Conservation (phyloP, 2,113 vertebrate genomes). For the Bucco capensis region DNA sequence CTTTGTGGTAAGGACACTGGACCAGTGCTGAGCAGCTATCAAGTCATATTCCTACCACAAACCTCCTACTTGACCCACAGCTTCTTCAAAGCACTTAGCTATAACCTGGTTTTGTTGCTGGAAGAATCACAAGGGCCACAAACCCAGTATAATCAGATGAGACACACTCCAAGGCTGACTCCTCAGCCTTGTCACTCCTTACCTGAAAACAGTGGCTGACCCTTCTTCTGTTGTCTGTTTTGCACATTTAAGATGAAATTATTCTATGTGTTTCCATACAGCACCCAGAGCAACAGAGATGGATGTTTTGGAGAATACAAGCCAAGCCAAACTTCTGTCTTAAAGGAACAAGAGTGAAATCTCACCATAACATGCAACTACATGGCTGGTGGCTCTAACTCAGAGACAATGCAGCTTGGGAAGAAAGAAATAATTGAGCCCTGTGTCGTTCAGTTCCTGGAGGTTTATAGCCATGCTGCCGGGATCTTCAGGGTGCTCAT, state of each 20-base stretch:
- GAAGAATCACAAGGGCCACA: not conserved
- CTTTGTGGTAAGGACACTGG: not conserved
- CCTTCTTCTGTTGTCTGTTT: not conserved
- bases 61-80: not conserved
- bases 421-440: not conserved
- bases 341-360: not conserved
- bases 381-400: not conserved
- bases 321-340: not conserved
- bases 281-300: not conserved
- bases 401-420: not conserved
- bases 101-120: not conserved
- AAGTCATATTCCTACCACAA: not conserved
- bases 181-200: not conserved
- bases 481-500: not conserved
- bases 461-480: not conserved
- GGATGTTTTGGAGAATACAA: not conserved
- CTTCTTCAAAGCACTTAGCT: slow-evolving; percentile 14
- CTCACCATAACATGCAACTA: rapidly evolving
- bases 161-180: not conserved
- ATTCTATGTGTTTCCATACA: not conserved
- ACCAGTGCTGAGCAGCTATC: not conserved
- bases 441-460: not conserved
- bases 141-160: not conserved
- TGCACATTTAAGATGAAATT: not conserved
- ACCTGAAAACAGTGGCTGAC: not conserved